Conservation (phyloP, 2,888 invertebrate genomes). For the Rhorus exstirpatorius region DNA sequence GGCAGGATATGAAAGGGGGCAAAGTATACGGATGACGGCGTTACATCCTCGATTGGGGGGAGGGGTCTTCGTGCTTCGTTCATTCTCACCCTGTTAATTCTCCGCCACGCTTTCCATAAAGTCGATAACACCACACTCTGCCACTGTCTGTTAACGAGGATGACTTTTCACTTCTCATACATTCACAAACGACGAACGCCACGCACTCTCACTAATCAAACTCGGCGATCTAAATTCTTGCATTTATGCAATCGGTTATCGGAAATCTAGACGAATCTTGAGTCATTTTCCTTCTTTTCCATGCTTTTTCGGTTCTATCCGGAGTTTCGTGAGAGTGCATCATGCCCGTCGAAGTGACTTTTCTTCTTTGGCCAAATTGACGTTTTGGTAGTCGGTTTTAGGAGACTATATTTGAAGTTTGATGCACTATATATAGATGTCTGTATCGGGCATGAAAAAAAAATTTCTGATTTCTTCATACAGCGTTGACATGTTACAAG, state of each 20-base stretch:
- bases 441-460: too few relatives aligned
- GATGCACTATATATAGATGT: too few relatives aligned
- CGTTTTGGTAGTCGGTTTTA: not conserved
- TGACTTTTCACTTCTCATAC: not conserved
- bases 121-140: constrained; percentile 58
- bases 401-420: not conserved
- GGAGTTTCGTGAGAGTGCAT: too few relatives aligned
- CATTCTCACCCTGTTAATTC: constrained; percentile 56
- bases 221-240: constrained; percentile 55
- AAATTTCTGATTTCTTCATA: not conserved
- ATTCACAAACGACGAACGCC: constrained; percentile 40
- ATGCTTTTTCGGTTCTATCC: too few relatives aligned
- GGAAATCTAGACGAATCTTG: constrained; percentile 34
- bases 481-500: too few relatives aligned
- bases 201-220: constrained; percentile 64
- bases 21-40: constrained; percentile 26
- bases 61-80: constrained; percentile 39
- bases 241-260: constrained; percentile 44
- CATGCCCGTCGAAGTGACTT: too few relatives aligned
- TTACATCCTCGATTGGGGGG: constrained; percentile 32
- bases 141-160: not conserved
- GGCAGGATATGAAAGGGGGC: constrained; percentile 52
- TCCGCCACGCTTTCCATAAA: constrained; percentile 61
- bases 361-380: not conserved
- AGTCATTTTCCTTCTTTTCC: constrained; percentile 1